These are phyloP conservation scores for Pimephales promelas DNA, from an alignment of 2,113 vertebrate genomes.

Conservation along the genomic window DNA sequence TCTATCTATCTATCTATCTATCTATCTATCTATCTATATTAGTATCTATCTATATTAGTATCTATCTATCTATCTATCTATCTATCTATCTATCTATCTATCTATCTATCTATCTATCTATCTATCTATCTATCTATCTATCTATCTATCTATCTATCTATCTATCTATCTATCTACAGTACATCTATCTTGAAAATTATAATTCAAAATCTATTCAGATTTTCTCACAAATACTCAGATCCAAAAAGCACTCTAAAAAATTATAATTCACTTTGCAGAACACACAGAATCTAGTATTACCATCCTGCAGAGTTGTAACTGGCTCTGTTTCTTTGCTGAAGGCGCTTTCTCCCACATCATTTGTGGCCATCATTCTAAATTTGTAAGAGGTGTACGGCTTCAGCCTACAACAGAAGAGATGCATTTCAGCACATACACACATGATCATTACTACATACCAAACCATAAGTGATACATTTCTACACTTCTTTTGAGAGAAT, in stretches of 20 bases:
- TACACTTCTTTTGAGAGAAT: not conserved
- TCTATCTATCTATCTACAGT: not conserved
- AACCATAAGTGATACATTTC: not conserved
- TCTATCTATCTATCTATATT: not conserved
- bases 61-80: too few species aligned
- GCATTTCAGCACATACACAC: not conserved
- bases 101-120: not conserved
- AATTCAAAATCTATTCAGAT: not conserved
- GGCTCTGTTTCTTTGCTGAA: slow-evolving; percentile 87
- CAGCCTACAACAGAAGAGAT: slow-evolving; percentile 72
- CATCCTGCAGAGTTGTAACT: slow-evolving; percentile 92
- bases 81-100: not conserved
- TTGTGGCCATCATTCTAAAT: slow-evolving; percentile 91
- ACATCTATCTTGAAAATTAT: not conserved
- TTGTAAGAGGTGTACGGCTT: slow-evolving; percentile 94
- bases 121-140: not conserved
- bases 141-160: not conserved
- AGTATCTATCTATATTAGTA: too few species aligned
- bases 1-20: not conserved
- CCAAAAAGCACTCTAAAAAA: slow-evolving; percentile 23
- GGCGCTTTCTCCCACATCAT: slow-evolving; percentile 91
- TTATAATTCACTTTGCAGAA: slow-evolving; percentile 38
- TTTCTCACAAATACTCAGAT: slow-evolving; percentile 5
- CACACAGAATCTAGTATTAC: slow-evolving; percentile 74
- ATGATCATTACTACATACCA: not conserved